Evolutionary conservation across 2,797 vertebrate genomes (phyloP).

Genomic region (Microcaecilia unicolor): DNA sequence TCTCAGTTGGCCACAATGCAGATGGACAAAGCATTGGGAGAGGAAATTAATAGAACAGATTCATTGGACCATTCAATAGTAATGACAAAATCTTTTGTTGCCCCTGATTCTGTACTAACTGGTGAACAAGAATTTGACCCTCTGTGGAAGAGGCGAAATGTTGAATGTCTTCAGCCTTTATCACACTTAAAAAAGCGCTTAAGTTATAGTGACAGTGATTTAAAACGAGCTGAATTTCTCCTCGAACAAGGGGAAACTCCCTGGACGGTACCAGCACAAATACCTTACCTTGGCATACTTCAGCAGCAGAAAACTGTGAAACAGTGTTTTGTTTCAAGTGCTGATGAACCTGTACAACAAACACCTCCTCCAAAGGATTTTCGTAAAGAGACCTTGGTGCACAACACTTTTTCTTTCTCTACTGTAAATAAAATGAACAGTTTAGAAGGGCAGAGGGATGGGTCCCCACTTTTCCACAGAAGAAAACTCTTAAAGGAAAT

Average conservation of each 20-base stretch:
- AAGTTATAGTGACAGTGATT: constrained; percentile 84
- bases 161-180: constrained; percentile 48
- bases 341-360: background rate
- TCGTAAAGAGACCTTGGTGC: constrained; percentile 38
- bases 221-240: constrained; percentile 54
- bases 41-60: constrained; percentile 53
- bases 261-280: constrained; percentile 43
- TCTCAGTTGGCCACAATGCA: constrained; percentile 72
- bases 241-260: constrained; percentile 57
- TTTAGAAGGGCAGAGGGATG: constrained; percentile 22
- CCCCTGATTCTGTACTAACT: constrained; percentile 43
- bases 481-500: constrained; percentile 43
- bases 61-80: constrained; percentile 29
- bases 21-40: constrained; percentile 70
- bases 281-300: constrained; percentile 25
- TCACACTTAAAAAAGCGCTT: constrained; percentile 54
- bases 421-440: constrained; percentile 41
- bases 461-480: constrained; percentile 36
- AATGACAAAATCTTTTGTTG: constrained; percentile 14
- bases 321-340: constrained; percentile 6
- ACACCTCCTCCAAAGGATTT: constrained; percentile 24
- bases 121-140: constrained; percentile 61
- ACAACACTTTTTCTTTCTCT: constrained; percentile 61
- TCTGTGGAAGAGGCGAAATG: constrained; percentile 62
- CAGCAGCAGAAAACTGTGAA: constrained; percentile 42